A percentile compares a stretch with the other conserved stretches of the same genome.
Conservation (phyloP, 1,140 invertebrate genomes). For the Psix sp. region DNA sequence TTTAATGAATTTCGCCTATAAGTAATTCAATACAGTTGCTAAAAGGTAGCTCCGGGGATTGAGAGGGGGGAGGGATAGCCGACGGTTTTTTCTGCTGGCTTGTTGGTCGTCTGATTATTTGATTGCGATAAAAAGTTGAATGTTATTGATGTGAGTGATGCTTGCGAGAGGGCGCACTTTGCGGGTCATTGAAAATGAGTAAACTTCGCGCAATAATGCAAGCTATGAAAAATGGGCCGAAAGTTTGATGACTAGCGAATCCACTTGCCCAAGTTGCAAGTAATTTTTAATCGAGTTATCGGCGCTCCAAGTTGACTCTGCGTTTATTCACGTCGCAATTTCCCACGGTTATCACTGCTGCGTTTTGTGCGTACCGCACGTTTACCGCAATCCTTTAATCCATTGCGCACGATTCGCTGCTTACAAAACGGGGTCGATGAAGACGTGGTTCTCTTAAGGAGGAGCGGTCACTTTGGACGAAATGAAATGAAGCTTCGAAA, state of each 20-base stretch:
- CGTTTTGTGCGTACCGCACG: slow-evolving; percentile 1
- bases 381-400: background rate
- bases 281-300: slow-evolving; percentile 33
- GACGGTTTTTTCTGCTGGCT: too few species aligned
- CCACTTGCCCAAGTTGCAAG: background rate
- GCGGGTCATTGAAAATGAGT: slow-evolving; percentile 18
- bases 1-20: slow-evolving; percentile 22
- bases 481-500: too few species aligned
- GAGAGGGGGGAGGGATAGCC: too few species aligned
- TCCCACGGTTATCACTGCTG: slow-evolving; percentile 7
- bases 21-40: slow-evolving; percentile 2
- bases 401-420: background rate
- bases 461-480: too few species aligned
- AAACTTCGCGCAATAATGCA: slow-evolving; percentile 19
- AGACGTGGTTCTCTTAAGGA: too few species aligned
- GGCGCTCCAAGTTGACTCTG: slow-evolving; percentile 18
- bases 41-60: slow-evolving; percentile 1
- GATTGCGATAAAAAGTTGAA: too few species aligned
- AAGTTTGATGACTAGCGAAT: slow-evolving; percentile 23
- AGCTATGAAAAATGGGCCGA: slow-evolving; percentile 6
- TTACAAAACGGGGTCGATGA: background rate
- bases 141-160: slow-evolving; percentile 8
- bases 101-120: too few species aligned
- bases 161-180: slow-evolving; percentile 4
- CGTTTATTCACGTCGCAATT: slow-evolving; percentile 12